A percentile compares a stretch with the other conserved stretches of the same genome.
phyloP scores from a whole-genome alignment of 2,113 vertebrate genomes.

The Picathartes gymnocephalus region DNA sequence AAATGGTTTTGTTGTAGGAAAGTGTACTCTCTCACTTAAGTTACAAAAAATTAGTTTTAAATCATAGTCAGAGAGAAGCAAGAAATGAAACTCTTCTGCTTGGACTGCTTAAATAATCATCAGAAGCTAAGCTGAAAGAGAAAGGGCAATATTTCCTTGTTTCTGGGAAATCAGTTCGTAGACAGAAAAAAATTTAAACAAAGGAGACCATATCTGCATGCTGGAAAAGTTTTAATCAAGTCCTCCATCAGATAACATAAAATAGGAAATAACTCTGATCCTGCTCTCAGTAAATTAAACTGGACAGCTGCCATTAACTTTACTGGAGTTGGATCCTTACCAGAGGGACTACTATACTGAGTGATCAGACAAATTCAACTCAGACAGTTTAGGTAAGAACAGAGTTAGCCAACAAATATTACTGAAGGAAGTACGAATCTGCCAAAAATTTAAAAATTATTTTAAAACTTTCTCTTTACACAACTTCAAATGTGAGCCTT shows the following conservation, averaged over 20 bases:
- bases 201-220: not conserved
- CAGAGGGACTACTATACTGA: not conserved
- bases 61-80: not conserved
- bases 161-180: conserved; percentile 38
- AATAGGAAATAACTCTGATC: conserved; percentile 23
- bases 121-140: not conserved
- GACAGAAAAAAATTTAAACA: not conserved
- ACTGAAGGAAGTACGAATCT: not conserved
- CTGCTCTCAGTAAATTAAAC: not conserved
- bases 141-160: not conserved
- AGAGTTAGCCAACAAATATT: not conserved
- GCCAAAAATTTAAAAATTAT: not conserved
- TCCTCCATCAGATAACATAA: conserved; percentile 4
- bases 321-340: not conserved
- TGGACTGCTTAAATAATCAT: not conserved
- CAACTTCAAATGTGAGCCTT: not conserved
- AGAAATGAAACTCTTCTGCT: not conserved
- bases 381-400: not conserved
- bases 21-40: not conserved
- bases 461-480: not conserved
- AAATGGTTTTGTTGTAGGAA: not conserved
- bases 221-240: conserved; percentile 2
- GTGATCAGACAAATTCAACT: not conserved
- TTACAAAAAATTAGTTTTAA: not conserved
- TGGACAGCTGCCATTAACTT: conserved; percentile 2